Percentiles rank a stretch among this genome's conserved stretches.
These are phyloP conservation scores for Axinella damicornis DNA, from an alignment of 37 sponge, comb jelly and placozoan species.

Conservation along the genomic window DNA sequence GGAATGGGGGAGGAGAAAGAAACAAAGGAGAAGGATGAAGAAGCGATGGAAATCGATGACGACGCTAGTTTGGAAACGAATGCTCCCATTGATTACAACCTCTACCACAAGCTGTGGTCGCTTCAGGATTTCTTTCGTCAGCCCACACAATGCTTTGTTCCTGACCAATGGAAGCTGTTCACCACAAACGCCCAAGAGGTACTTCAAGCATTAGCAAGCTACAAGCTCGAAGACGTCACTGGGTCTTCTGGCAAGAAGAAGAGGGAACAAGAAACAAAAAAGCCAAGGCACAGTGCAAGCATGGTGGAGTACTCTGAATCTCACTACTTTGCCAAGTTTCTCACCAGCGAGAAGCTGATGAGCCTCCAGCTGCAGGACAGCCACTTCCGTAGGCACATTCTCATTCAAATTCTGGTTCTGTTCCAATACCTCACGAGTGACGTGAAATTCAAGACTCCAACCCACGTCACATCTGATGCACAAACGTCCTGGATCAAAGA, in stretches of 20 bases:
- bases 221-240: slow-evolving; percentile 71
- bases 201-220: slow-evolving; percentile 73
- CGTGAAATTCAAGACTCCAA: slow-evolving; percentile 86
- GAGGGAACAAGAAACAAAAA: background rate
- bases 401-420: slow-evolving; percentile 93
- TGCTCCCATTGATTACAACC: slow-evolving; percentile 76
- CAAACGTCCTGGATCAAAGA: slow-evolving; percentile 80
- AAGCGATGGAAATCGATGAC: slow-evolving; percentile 29
- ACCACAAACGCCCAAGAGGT: slow-evolving; percentile 52
- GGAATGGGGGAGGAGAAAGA: slow-evolving; percentile 25
- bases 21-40: slow-evolving; percentile 3
- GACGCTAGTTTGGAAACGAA: background rate
- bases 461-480: slow-evolving; percentile 72
- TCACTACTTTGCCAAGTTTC: slow-evolving; percentile 97
- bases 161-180: slow-evolving; percentile 81
- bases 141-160: slow-evolving; percentile 81
- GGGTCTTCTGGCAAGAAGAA: slow-evolving; percentile 1
- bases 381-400: slow-evolving; percentile 91
- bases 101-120: slow-evolving; percentile 94
- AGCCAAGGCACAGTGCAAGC: background rate
- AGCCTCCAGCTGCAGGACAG: slow-evolving; percentile 89
- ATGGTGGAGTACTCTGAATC: slow-evolving; percentile 48
- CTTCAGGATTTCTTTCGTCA: slow-evolving; percentile 94
- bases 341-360: slow-evolving; percentile 98
- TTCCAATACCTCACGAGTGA: slow-evolving; percentile 93